Evolutionary conservation across 35 echinoderm and acorn worm genomes (phyloP).

Genomic region (Heliocidaris erythrogramma): DNA sequence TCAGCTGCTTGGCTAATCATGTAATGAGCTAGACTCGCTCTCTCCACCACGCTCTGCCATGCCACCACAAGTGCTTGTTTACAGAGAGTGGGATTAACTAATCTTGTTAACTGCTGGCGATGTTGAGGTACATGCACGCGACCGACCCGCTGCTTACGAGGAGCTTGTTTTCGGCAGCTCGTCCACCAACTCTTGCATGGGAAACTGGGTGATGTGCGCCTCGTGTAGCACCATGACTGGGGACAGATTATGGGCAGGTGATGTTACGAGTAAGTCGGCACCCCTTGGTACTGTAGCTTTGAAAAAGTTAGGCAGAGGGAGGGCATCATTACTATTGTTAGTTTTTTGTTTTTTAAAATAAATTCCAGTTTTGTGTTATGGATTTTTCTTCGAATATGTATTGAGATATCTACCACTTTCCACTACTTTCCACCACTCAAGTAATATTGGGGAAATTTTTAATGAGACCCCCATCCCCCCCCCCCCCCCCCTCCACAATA

Average conservation of each 20-base stretch:
- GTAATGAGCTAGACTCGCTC: background rate
- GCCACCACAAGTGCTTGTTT: background rate
- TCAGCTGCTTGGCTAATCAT: slow-evolving; percentile 16
- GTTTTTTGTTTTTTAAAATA: background rate
- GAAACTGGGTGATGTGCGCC: slow-evolving; percentile 31
- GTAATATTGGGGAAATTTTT: too few relatives aligned
- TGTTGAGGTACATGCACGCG: background rate
- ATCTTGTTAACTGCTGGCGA: slow-evolving; percentile 2
- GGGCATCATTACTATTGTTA: background rate
- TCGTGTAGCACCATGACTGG: slow-evolving; percentile 12
- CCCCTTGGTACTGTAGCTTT: background rate
- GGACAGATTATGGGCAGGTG: slow-evolving; percentile 27
- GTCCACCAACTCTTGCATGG: background rate
- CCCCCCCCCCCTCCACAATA: too few relatives aligned
- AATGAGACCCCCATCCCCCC: too few relatives aligned
- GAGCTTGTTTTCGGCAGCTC: background rate
- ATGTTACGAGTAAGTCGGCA: background rate
- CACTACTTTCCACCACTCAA: too few relatives aligned
- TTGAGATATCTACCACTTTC: too few relatives aligned
- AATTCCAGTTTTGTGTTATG: background rate
- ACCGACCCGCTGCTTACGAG: background rate
- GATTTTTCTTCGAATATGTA: too few relatives aligned
- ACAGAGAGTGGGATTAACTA: background rate
- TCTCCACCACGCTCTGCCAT: background rate
- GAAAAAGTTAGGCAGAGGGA: background rate